phyloP scores from a whole-genome alignment of 2,888 invertebrate genomes.

The Sinelater perroti region DNA sequence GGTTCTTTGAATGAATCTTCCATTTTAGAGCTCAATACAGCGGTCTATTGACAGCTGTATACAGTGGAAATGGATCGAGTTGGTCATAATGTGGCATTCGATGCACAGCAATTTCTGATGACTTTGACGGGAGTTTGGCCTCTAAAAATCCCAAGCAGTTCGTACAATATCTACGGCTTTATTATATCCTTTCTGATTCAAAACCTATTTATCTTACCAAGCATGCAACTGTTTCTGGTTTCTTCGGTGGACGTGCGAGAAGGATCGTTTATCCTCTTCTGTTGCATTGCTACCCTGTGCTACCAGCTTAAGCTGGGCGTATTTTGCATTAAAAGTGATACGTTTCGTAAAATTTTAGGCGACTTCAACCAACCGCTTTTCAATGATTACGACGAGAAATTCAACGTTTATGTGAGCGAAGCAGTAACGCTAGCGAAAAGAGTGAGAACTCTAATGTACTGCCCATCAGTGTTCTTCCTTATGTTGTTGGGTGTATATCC shows the following conservation, averaged over 20 bases:
- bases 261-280: conserved; percentile 8
- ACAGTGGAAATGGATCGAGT: neutral
- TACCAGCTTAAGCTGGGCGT: conserved; percentile 1
- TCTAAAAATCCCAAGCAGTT: neutral
- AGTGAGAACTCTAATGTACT: neutral
- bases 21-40: no score
- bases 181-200: neutral
- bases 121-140: neutral
- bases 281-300: conserved; percentile 2
- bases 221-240: neutral
- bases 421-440: neutral
- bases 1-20: no score
- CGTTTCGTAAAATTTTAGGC: neutral
- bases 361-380: conserved; percentile 4
- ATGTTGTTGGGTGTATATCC: neutral
- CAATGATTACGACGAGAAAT: neutral
- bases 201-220: conserved; percentile 7
- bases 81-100: neutral
- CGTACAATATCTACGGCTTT: conserved; percentile 3
- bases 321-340: neutral
- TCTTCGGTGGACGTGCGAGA: neutral
- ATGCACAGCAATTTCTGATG: neutral
- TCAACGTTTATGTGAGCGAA: neutral
- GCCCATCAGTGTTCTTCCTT: conserved; percentile 2
- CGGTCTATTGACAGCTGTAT: no score